phyloP scores from a whole-genome alignment of 2,888 invertebrate species.

The Drosophila eohydei region DNA sequence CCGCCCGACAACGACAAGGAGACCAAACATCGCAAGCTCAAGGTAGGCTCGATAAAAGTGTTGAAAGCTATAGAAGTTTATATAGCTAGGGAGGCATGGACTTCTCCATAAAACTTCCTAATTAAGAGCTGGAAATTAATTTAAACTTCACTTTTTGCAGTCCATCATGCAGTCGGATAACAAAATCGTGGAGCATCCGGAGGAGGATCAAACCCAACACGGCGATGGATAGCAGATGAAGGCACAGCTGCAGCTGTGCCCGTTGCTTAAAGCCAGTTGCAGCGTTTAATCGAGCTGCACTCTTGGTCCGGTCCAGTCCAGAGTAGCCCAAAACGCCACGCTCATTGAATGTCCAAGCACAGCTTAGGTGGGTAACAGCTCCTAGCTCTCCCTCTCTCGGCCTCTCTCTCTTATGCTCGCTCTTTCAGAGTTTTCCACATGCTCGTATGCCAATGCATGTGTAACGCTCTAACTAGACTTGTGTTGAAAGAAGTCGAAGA shows the following conservation, averaged over 20 bases:
- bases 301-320: neutral
- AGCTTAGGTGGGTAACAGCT: conserved; percentile 6
- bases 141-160: neutral
- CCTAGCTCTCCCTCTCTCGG: neutral
- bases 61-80: too few species aligned
- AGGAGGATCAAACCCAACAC: conserved; percentile 82
- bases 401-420: conserved; percentile 1
- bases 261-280: conserved; percentile 27
- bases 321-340: neutral
- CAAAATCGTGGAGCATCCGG: conserved; percentile 52
- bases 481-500: neutral
- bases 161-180: conserved; percentile 7
- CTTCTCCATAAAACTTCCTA: too few species aligned
- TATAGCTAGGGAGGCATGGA: too few species aligned
- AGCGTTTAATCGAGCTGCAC: conserved; percentile 2
- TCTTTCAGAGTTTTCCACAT: conserved; percentile 6
- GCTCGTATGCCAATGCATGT: too few species aligned
- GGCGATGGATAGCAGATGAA: conserved; percentile 65
- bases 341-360: neutral
- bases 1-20: conserved; percentile 83
- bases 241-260: conserved; percentile 31
- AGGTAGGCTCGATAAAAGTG: conserved; percentile 44
- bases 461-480: neutral
- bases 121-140: too few species aligned
- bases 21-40: conserved; percentile 69